phyloP scores from a whole-genome alignment of 2,888 invertebrate genomes.

The Drosophila monieri region DNA sequence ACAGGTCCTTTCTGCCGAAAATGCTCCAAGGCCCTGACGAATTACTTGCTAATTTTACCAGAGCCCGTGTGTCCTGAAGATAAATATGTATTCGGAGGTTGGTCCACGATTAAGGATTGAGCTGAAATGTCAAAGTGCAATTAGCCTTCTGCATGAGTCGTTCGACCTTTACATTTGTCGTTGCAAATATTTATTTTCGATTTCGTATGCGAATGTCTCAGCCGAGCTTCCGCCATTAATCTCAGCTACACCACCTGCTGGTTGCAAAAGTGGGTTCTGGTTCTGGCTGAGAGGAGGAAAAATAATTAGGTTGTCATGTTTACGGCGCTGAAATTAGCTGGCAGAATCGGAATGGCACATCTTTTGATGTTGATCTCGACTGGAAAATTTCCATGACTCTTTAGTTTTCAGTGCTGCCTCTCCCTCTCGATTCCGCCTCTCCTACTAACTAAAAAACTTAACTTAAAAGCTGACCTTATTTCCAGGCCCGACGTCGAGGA shows the following conservation, averaged over 20 bases:
- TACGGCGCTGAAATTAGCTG: conserved; percentile 76
- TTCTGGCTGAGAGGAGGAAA: conserved; percentile 57
- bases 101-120: background rate
- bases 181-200: conserved; percentile 78
- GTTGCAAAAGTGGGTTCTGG: conserved; percentile 9
- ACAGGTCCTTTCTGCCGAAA: conserved; percentile 42
- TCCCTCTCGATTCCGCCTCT: conserved; percentile 10
- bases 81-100: background rate
- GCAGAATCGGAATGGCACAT: conserved; percentile 71
- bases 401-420: conserved; percentile 15
- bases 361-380: conserved; percentile 69
- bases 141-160: conserved; percentile 49
- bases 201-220: conserved; percentile 78
- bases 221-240: conserved; percentile 35
- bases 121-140: conserved; percentile 75
- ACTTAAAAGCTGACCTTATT: conserved; percentile 72
- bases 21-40: conserved; percentile 43
- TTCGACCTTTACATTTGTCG: conserved; percentile 53
- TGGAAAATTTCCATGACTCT: conserved; percentile 36
- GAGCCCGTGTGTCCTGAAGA: conserved; percentile 18
- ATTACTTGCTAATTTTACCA: conserved; percentile 54
- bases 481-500: conserved; percentile 9
- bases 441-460: conserved; percentile 59
- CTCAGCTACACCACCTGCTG: conserved; percentile 20
- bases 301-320: conserved; percentile 79